A percentile compares a stretch with the other conserved stretches of the same genome.
Evolutionary conservation across 2,888 invertebrate genomes (phyloP).

Genomic region (Bellardia pandia): DNA sequence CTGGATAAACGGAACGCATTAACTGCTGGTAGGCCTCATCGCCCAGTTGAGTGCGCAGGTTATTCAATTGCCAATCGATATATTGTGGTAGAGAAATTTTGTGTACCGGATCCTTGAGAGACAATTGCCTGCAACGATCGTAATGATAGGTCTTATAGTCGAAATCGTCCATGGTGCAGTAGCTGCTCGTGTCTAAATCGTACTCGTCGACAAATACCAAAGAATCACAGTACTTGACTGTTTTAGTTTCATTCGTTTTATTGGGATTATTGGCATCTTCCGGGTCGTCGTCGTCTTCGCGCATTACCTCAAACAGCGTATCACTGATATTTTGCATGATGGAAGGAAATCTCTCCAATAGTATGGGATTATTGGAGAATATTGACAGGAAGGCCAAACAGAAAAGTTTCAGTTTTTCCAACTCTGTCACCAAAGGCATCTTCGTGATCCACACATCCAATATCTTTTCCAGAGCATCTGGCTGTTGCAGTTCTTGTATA

Average conservation of each 20-base stretch:
- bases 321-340: constrained; percentile 91
- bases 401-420: constrained; percentile 92
- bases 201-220: constrained; percentile 84
- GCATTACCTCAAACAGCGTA: constrained; percentile 91
- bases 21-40: constrained; percentile 90
- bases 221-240: constrained; percentile 81
- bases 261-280: constrained; percentile 52
- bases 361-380: constrained; percentile 88
- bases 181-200: constrained; percentile 81
- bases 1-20: constrained; percentile 89
- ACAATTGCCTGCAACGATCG: constrained; percentile 87
- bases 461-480: constrained; percentile 88
- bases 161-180: constrained; percentile 84
- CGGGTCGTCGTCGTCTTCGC: constrained; percentile 86
- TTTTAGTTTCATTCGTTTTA: constrained; percentile 57
- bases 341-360: constrained; percentile 89
- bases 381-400: constrained; percentile 89
- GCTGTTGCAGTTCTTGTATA: constrained; percentile 85
- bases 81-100: constrained; percentile 90
- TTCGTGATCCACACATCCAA: constrained; percentile 91
- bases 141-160: constrained; percentile 89
- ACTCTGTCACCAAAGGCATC: constrained; percentile 91
- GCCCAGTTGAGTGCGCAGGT: constrained; percentile 90
- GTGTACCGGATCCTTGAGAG: constrained; percentile 91
- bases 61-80: constrained; percentile 88